phyloP scores from a whole-genome alignment of 2,797 vertebrate species.

The Sebastes hubbsi region DNA sequence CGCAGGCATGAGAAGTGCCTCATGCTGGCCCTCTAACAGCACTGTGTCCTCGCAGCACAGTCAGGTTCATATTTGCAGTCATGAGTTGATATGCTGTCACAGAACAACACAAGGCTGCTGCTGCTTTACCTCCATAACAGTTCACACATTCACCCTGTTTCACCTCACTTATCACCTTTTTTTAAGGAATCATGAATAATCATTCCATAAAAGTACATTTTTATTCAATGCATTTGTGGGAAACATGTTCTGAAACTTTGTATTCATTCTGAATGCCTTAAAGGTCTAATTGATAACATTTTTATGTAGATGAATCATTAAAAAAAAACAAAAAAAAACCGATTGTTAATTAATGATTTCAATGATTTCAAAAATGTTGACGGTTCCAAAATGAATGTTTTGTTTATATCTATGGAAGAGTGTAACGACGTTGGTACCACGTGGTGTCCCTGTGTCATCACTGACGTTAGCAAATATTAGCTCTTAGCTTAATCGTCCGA shows the following conservation, averaged over 20 bases:
- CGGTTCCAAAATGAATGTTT: background rate
- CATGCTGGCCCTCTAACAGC: background rate
- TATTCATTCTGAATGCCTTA: background rate
- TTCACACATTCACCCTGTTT: background rate
- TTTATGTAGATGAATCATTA: background rate
- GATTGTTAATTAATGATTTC: background rate
- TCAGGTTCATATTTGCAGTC: background rate
- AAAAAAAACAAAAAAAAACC: too few relatives aligned
- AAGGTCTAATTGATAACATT: background rate
- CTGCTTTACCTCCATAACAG: background rate
- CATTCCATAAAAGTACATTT: background rate
- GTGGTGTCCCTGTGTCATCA: background rate
- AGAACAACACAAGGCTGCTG: background rate
- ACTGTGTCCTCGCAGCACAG: background rate
- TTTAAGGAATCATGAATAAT: background rate
- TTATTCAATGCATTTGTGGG: background rate
- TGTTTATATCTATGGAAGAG: background rate
- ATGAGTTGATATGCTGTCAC: background rate
- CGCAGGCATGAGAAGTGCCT: background rate
- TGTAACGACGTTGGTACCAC: background rate
- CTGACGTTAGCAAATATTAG: too few relatives aligned
- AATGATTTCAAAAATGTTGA: background rate
- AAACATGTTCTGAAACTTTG: background rate
- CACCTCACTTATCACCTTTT: background rate
- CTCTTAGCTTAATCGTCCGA: too few relatives aligned